A percentile compares a stretch with the other conserved stretches of the same genome.
These are phyloP conservation scores for Drosophila pectinifera DNA, from an alignment of 1,140 invertebrate genomes.

Conservation along the genomic window DNA sequence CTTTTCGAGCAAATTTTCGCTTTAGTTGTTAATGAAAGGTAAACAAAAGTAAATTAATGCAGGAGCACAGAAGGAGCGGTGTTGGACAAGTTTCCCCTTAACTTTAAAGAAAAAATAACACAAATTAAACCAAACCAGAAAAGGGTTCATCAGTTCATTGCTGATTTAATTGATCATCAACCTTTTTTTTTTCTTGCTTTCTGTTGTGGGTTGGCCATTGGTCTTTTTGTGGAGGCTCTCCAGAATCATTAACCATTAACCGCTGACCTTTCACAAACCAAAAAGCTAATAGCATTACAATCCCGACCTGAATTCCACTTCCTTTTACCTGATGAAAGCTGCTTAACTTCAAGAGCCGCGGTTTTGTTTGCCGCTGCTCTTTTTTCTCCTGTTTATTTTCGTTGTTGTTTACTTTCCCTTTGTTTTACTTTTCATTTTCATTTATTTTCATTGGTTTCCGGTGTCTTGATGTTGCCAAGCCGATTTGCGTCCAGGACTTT, in stretches of 20 bases:
- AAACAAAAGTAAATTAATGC: slow-evolving; percentile 71
- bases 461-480: slow-evolving; percentile 40
- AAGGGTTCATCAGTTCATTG: slow-evolving; percentile 28
- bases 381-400: slow-evolving; percentile 29
- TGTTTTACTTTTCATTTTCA: slow-evolving; percentile 30
- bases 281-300: slow-evolving; percentile 51
- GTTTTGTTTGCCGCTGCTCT: slow-evolving; percentile 26
- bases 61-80: slow-evolving; percentile 19
- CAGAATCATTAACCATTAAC: slow-evolving; percentile 44
- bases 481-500: slow-evolving; percentile 53
- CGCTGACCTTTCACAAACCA: slow-evolving; percentile 38
- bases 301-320: slow-evolving; percentile 25
- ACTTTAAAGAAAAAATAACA: slow-evolving; percentile 14
- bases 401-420: slow-evolving; percentile 17
- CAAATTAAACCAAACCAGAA: slow-evolving; percentile 25
- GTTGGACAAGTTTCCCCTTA: not conserved
- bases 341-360: slow-evolving; percentile 57
- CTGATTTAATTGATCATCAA: slow-evolving; percentile 48
- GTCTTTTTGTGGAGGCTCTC: slow-evolving; percentile 10
- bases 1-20: slow-evolving; percentile 35
- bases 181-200: slow-evolving; percentile 11
- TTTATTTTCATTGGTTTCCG: slow-evolving; percentile 42
- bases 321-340: slow-evolving; percentile 65
- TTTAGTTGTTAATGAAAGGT: slow-evolving; percentile 75
- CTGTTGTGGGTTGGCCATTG: slow-evolving; percentile 1